Evolutionary conservation across 2,797 vertebrate genomes (phyloP).

Genomic region (Euthynnus affinis): DNA sequence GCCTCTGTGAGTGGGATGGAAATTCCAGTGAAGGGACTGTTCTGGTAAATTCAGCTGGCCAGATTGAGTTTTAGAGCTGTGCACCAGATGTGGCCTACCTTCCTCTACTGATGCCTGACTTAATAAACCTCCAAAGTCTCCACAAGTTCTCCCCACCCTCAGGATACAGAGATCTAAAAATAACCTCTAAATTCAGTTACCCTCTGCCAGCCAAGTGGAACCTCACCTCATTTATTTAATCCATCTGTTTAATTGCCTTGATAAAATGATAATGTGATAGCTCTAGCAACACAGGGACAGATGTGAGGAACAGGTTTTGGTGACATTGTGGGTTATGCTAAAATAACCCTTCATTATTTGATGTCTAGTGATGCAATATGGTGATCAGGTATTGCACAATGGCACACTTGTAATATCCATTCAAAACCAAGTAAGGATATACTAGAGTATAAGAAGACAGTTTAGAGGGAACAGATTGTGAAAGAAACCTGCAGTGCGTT

Average conservation of each 20-base stretch:
- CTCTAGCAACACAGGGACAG: conserved; percentile 16
- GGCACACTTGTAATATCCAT: neutral
- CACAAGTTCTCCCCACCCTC: conserved; percentile 51
- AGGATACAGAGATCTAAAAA: conserved; percentile 69
- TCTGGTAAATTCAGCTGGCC: conserved; percentile 53
- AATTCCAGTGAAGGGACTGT: conserved; percentile 63
- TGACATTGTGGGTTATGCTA: neutral
- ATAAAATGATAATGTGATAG: conserved; percentile 58
- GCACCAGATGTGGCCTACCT: conserved; percentile 70
- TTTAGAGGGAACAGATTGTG: conserved; percentile 10
- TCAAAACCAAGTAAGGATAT: neutral
- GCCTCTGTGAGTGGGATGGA: conserved; percentile 51
- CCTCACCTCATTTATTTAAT: conserved; percentile 70
- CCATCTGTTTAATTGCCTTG: conserved; percentile 65
- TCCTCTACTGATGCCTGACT: conserved; percentile 64
- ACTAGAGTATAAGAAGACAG: neutral
- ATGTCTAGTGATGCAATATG: neutral
- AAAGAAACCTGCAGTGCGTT: conserved; percentile 23
- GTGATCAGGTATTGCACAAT: neutral
- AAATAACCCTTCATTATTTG: conserved; percentile 1
- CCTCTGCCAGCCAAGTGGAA: conserved; percentile 65
- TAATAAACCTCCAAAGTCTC: conserved; percentile 65
- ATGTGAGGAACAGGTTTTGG: conserved; percentile 10
- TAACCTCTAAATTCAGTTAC: conserved; percentile 71
- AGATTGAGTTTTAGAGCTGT: conserved; percentile 47